Percentiles rank a stretch among this genome's conserved stretches.
phyloP scores from a whole-genome alignment of 2,888 invertebrate species.

The Melipona bicolor region DNA sequence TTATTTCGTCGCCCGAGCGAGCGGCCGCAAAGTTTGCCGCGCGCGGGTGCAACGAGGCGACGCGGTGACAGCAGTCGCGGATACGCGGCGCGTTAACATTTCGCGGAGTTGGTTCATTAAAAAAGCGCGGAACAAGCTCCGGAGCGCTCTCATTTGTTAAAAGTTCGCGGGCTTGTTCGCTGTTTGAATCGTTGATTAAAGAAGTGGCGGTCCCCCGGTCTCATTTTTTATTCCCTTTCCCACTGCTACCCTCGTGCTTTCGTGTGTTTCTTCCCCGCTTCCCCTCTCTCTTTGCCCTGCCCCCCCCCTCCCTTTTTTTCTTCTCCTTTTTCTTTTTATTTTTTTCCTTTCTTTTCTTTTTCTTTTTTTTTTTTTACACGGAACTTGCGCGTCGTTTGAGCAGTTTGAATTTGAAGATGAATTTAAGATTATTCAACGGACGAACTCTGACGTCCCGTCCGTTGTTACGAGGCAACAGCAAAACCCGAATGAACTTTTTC shows the following conservation, averaged over 20 bases:
- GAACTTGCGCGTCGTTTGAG: background rate
- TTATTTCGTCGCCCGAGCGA: slow-evolving; percentile 36
- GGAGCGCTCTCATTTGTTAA: slow-evolving; percentile 53
- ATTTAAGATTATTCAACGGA: background rate
- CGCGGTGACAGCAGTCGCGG: slow-evolving; percentile 48
- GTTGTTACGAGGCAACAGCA: background rate
- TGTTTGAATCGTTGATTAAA: slow-evolving; percentile 59
- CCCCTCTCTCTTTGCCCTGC: background rate
- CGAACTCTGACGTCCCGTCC: background rate
- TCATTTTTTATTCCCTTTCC: slow-evolving; percentile 14
- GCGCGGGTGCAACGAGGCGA: slow-evolving; percentile 17
- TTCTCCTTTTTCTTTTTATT: too few relatives aligned
- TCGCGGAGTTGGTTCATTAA: slow-evolving; percentile 56
- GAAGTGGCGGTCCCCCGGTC: slow-evolving; percentile 40
- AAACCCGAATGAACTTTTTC: background rate
- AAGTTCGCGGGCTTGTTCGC: slow-evolving; percentile 45
- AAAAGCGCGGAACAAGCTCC: slow-evolving; percentile 51
- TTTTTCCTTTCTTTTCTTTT: too few relatives aligned
- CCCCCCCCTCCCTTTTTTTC: too few relatives aligned
- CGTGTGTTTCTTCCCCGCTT: background rate
- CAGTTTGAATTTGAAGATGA: background rate
- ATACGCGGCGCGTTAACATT: slow-evolving; percentile 55
- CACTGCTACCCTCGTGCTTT: background rate
- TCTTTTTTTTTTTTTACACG: too few relatives aligned
- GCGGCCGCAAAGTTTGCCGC: slow-evolving; percentile 37